Conservation (phyloP, 37 sponge, comb jelly and placozoan genomes). For the Chondrilla cf. caribensis region DNA sequence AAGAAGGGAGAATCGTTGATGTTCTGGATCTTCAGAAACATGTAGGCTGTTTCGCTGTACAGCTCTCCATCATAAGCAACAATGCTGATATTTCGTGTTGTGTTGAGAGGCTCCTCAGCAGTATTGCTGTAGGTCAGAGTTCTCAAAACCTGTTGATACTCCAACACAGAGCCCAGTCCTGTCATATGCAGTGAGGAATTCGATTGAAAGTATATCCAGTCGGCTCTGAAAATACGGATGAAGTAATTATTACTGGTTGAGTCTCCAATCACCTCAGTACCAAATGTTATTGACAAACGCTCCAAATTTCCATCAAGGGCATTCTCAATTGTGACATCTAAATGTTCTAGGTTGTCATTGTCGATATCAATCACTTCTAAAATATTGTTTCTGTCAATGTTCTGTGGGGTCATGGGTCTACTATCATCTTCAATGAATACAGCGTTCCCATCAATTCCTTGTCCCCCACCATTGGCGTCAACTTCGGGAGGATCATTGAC, state of each 20-base stretch:
- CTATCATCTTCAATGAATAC: conserved; percentile 68
- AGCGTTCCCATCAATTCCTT: conserved; percentile 40
- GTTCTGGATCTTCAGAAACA: conserved; percentile 37
- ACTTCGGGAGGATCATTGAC: conserved; percentile 71
- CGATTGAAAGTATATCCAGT: too few species aligned
- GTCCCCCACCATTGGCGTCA: conserved; percentile 57
- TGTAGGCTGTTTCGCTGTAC: conserved; percentile 22
- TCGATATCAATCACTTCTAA: conserved; percentile 64
- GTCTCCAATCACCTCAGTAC: too few species aligned
- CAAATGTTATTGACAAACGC: conserved; percentile 1
- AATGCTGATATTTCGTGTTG: conserved; percentile 41
- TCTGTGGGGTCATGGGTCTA: conserved; percentile 30
- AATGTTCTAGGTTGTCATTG: conserved; percentile 51
- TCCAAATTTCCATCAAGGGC: conserved; percentile 59
- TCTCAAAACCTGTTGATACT: conserved; percentile 69
- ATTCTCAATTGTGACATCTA: conserved; percentile 51
- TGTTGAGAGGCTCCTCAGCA: conserved; percentile 67
- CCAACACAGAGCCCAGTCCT: conserved; percentile 68
- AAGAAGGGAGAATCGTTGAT: conserved; percentile 89
- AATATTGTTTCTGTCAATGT: background rate
- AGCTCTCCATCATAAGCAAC: conserved; percentile 72
- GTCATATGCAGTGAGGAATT: background rate
- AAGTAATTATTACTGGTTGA: too few species aligned
- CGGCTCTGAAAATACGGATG: too few species aligned
- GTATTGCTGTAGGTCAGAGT: conserved; percentile 75